Percentiles rank a stretch among this genome's conserved stretches.
Conservation (phyloP, 2,797 vertebrate species). For the Sebastes elongatus region DNA sequence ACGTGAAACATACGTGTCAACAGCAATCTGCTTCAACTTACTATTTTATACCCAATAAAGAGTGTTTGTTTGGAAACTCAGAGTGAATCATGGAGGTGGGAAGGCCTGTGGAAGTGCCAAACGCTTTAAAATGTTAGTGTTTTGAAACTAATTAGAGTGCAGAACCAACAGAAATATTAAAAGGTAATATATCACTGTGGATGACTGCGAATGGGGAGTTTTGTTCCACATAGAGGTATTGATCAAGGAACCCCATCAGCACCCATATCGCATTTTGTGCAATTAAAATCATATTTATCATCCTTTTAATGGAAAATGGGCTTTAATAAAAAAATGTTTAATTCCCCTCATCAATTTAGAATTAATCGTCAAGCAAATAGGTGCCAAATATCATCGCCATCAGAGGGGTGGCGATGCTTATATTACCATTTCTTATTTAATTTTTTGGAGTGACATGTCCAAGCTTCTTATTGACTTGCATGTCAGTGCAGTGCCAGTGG, state of each 20-base stretch:
- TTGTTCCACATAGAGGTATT: conserved; percentile 8
- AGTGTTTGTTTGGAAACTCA: background rate
- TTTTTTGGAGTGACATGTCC: background rate
- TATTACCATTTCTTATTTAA: background rate
- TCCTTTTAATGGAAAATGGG: background rate
- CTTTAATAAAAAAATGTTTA: conserved; percentile 1
- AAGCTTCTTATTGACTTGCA: conserved; percentile 36
- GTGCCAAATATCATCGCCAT: background rate
- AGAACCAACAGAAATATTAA: background rate
- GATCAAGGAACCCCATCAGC: conserved; percentile 14
- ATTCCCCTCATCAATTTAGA: conserved; percentile 4
- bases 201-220: background rate
- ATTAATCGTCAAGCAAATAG: conserved; percentile 19
- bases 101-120: background rate
- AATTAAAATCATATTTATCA: conserved; percentile 10
- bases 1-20: conserved; percentile 47
- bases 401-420: background rate
- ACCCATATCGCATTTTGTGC: background rate
- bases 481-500: conserved; percentile 38
- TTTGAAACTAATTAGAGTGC: background rate
- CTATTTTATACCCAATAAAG: background rate
- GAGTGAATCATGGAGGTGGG: background rate
- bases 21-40: conserved; percentile 40
- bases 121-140: background rate
- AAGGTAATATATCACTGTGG: background rate